These are phyloP conservation scores for Phyllostomus hastatus DNA, from an alignment of 2,113 vertebrate genomes.

Conservation along the genomic window DNA sequence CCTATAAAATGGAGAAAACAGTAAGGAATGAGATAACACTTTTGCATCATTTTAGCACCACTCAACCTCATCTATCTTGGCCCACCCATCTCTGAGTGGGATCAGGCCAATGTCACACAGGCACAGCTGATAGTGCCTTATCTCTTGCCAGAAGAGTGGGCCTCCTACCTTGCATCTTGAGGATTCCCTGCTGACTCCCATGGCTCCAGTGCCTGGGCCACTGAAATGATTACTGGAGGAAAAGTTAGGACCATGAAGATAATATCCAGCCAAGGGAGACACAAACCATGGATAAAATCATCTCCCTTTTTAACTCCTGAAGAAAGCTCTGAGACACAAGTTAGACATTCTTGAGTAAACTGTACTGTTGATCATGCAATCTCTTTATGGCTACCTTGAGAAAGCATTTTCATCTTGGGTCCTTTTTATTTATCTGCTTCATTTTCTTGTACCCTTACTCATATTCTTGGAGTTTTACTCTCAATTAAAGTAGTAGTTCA, in stretches of 20 bases:
- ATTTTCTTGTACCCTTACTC: neutral
- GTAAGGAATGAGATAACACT: neutral
- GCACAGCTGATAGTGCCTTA: neutral
- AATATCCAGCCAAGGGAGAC: neutral
- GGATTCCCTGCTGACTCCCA: neutral
- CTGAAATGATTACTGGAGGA: neutral
- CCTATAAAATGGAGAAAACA: neutral
- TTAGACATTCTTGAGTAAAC: neutral
- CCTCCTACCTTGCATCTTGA: neutral
- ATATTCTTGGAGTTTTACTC: neutral
- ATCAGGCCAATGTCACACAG: neutral
- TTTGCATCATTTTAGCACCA: neutral
- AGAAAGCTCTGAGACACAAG: neutral
- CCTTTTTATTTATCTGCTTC: neutral
- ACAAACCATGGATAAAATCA: neutral
- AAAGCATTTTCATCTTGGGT: neutral
- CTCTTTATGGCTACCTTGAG: neutral
- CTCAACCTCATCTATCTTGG: neutral
- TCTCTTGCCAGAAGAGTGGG: no score
- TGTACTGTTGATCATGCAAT: neutral
- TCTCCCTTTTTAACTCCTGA: neutral
- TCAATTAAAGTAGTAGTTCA: neutral
- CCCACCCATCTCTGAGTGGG: no score
- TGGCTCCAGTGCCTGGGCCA: neutral
- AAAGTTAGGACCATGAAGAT: neutral